Evolutionary conservation across 2,113 vertebrate genomes (phyloP), one percentile per base, ranked within the genome.

Genomic region (Grammomys surdaster): DNA sequence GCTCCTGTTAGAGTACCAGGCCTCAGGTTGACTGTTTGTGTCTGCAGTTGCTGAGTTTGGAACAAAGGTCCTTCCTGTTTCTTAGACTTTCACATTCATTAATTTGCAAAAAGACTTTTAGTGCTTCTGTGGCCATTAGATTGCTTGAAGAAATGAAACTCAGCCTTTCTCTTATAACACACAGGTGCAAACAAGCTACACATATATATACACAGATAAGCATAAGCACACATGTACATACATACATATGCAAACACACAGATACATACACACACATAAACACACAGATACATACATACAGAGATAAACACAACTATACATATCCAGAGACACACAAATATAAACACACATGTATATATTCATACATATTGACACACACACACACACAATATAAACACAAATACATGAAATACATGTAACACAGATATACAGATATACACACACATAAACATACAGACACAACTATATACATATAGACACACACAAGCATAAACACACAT

Each of bases 31-130:
- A 60, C 33, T 31, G 54, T 89, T 1, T 0, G 24, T 8, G 40
- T 73, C 46, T 24, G 3, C 60, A 19, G 72, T 56, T 88, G 63
- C 31, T 54, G 36, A 84, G 40, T 51, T 19, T 12, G 65, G 65
- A 78, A 65, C 2, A 3, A 69, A 89, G 67, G 51, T 70, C 28
- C 13, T 28, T 19, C 7, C 56, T 28, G 8, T 4, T 36, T 24
- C 40, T 78, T 22, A 72, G 88, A 67, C 16, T 85, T 36, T 60
- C 43, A 56, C 5, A 7, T 8, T 88, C 86, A 73, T 14, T 73
- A 20, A 88, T 69, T 89, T 88, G 8, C n/a, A 90, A 82, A 77
- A 92, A 90, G 69, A 7, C 31, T 90, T 96, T 20, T 51, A 65
- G 67, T 85, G 69, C 89, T 87, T 92, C 46, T 56, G 4, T 72